These are phyloP conservation scores for Pangasius larnaudii DNA, from an alignment of 2,797 vertebrate genomes.

Conservation along the genomic window DNA sequence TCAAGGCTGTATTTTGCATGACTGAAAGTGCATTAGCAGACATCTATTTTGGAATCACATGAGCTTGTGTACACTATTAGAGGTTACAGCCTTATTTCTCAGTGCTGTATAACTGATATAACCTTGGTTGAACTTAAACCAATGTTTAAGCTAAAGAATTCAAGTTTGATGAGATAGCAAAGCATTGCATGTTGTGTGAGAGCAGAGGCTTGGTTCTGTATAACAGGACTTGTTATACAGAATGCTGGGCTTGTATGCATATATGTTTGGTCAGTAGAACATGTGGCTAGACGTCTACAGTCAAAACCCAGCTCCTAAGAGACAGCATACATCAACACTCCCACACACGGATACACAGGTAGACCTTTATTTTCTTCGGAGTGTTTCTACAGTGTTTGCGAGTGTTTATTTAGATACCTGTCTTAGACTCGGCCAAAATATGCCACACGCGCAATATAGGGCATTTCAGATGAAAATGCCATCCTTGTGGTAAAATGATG, in stretches of 20 bases:
- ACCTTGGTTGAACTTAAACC: not conserved
- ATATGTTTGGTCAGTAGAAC: not conserved
- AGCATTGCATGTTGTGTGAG: not conserved
- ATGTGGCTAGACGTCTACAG: slow-evolving; percentile 14
- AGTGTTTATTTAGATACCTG: slow-evolving; percentile 8
- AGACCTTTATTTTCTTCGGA: slow-evolving; percentile 18
- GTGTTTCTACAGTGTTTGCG: not conserved
- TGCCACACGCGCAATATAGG: not conserved
- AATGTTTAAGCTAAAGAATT: not conserved
- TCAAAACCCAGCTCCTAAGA: not conserved
- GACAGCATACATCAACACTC: slow-evolving; percentile 7
- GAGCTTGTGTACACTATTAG: not conserved
- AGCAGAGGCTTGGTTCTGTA: not conserved
- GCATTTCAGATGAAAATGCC: not conserved
- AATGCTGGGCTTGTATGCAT: not conserved
- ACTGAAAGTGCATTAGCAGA: not conserved
- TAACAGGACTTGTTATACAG: not conserved
- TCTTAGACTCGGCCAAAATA: not conserved
- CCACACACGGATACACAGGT: slow-evolving; percentile 35
- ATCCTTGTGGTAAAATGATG: not conserved
- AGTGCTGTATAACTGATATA: not conserved
- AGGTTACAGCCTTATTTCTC: not conserved
- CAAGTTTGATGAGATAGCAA: not conserved
- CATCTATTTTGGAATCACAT: slow-evolving; percentile 10
- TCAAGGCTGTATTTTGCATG: not conserved